Base-by-base conservation (phyloP, 1,140 invertebrate species). In the Centruroides sculpturatus region DNA sequence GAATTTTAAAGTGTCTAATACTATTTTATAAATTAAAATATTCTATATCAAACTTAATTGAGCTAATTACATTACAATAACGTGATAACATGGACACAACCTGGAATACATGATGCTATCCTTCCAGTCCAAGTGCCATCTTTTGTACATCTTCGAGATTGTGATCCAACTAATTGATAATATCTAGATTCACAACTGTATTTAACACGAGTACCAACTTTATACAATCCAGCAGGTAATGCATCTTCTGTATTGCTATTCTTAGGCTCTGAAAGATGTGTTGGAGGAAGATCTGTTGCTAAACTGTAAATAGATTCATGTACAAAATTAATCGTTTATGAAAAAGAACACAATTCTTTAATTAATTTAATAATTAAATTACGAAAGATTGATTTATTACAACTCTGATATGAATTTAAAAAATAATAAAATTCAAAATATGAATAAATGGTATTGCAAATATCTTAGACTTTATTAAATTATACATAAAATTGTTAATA, bases 111-210 rank as follows among this genome's bases (percentile, higher is more conserved):
- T 11, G 60, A 62, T 7, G 63, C 59, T 36, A 60, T 60, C 7
- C 63, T 56, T 55, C 63, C 63, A 49, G 60, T 65, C 61, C 64
- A 65, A n/a, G 55, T 53, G 12, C 64, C 64, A n/a, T 57, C 13
- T 11, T 48, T 47, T 47, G 60, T 48, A 35, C 64, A 65, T 13
- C 64, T 35, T 52, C 64, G 60, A 8, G 61, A 55, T 35, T 49
- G 55, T 7, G 64, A 65, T 5, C 64, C 64, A n/a, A 65, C 57
- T 10, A 65, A 35, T 46, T 65, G 55, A 41, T 65, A 65, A 49
- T 63, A 63, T 23, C 61, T 23, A 11, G 64, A 65, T 56, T 63
- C 62, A 34, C 64, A 65, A 10, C 56, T 57, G 34, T 60, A 63
- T 47, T 53, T 60, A 4, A 58, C 64, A 9, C 53, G 36, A 4